phyloP scores from a whole-genome alignment of 1,140 invertebrate genomes.

The Scaptomyza hsui region DNA sequence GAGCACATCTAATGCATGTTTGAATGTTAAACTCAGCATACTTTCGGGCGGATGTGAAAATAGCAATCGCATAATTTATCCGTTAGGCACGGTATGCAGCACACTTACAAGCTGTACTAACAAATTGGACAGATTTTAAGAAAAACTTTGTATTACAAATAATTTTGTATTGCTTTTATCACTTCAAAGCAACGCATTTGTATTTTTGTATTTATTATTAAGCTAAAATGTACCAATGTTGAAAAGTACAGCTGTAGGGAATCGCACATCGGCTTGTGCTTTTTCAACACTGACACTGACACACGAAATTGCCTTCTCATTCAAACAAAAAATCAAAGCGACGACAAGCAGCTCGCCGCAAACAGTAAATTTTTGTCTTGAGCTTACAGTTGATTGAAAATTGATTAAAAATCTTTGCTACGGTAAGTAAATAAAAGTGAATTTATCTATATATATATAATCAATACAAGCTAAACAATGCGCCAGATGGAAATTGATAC shows the following conservation, averaged over 20 bases:
- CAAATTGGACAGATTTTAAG: not conserved
- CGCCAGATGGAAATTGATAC: conserved; percentile 91
- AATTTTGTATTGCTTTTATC: not conserved
- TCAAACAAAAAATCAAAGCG: conserved; percentile 3
- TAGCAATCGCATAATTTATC: not conserved
- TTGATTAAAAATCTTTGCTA: not conserved
- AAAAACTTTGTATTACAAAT: no score
- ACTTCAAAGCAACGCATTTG: not conserved
- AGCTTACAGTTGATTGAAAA: conserved; percentile 2
- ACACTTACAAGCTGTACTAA: not conserved
- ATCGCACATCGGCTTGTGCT: not conserved
- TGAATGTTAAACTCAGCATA: conserved; percentile 1
- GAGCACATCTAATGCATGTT: not conserved
- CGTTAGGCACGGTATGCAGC: conserved; percentile 9
- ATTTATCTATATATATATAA: not conserved
- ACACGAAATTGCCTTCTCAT: conserved; percentile 43
- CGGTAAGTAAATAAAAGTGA: conserved; percentile 9
- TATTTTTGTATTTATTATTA: not conserved
- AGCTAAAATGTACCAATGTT: not conserved
- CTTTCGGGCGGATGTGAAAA: not conserved
- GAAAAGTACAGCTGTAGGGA: not conserved
- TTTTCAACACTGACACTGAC: conserved; percentile 27
- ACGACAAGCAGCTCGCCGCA: not conserved
- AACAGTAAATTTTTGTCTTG: conserved; percentile 6
- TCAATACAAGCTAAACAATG: not conserved